Percentiles rank a stretch among this genome's conserved stretches.
Evolutionary conservation across 64 coral and sea anemone species (phyloP).

Genomic region (Stichodactyla helianthus): DNA sequence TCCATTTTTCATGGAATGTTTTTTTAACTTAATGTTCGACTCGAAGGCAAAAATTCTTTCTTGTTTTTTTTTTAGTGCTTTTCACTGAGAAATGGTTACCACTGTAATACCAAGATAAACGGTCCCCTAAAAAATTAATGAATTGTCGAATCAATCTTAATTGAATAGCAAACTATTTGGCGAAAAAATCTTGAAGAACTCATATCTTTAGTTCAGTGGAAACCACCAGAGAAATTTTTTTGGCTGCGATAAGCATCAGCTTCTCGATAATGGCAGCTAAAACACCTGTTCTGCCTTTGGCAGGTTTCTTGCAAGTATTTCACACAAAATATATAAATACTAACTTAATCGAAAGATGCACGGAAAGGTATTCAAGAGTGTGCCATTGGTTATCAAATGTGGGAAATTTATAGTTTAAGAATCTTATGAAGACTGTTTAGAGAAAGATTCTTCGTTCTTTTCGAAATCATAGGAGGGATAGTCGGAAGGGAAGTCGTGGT

Average conservation of each 20-base stretch:
- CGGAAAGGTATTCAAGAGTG: no score
- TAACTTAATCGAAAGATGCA: neutral
- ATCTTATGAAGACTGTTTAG: no score
- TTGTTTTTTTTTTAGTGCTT: no score
- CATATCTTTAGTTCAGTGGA: neutral
- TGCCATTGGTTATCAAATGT: no score
- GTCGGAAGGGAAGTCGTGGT: neutral
- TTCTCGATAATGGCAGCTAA: neutral
- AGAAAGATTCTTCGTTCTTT: neutral
- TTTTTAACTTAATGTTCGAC: no score
- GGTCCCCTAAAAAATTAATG: neutral
- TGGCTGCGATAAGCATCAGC: neutral
- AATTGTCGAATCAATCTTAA: neutral
- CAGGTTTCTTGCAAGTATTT: neutral
- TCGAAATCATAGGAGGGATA: neutral
- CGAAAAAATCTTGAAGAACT: neutral
- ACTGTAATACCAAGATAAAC: neutral
- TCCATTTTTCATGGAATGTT: no score
- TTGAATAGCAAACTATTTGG: neutral
- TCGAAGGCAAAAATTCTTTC: no score
- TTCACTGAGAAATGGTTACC: neutral
- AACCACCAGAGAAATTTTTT: no score
- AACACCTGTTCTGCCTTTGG: neutral
- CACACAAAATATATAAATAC: neutral
- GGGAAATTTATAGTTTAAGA: no score